Evolutionary conservation across 2,888 invertebrate species (phyloP).

Genomic region (Stegana nigrithorax): DNA sequence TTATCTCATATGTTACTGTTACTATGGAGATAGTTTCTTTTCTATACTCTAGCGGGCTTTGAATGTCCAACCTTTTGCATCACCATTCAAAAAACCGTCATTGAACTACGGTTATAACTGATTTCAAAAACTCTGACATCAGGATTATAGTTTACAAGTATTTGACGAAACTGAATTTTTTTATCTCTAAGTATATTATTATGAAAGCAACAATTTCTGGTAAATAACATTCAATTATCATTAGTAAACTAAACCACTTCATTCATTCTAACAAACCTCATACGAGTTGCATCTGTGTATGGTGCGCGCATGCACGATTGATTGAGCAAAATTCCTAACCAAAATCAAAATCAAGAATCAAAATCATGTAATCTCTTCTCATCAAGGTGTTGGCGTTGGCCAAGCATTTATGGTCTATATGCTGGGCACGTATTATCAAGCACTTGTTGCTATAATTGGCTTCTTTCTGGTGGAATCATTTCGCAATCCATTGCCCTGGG

Average conservation of each 20-base stretch:
- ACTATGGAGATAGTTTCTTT: no score
- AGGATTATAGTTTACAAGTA: no score
- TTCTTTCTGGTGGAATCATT: slow-evolving; percentile 76
- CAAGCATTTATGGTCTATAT: slow-evolving; percentile 71
- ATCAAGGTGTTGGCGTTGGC: slow-evolving; percentile 72
- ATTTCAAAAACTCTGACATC: no score
- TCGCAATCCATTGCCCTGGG: slow-evolving; percentile 74
- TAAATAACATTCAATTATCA: no score
- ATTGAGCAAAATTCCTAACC: neutral
- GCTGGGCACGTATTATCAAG: slow-evolving; percentile 75
- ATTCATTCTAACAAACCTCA: neutral
- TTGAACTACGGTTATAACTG: no score
- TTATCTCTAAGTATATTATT: no score
- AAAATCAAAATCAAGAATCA: neutral
- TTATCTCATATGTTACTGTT: no score
- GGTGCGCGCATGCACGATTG: neutral
- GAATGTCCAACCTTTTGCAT: no score
- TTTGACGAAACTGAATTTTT: no score
- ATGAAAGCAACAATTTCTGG: no score
- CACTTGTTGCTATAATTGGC: slow-evolving; percentile 71
- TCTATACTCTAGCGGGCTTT: no score
- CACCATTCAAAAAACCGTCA: no score
- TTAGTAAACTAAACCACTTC: neutral
- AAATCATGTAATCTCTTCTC: neutral
- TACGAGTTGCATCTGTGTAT: neutral